A percentile compares a stretch with the other conserved stretches of the same genome.
Evolutionary conservation across 2,888 invertebrate genomes (phyloP).

Genomic region (Hydriomena furcata): DNA sequence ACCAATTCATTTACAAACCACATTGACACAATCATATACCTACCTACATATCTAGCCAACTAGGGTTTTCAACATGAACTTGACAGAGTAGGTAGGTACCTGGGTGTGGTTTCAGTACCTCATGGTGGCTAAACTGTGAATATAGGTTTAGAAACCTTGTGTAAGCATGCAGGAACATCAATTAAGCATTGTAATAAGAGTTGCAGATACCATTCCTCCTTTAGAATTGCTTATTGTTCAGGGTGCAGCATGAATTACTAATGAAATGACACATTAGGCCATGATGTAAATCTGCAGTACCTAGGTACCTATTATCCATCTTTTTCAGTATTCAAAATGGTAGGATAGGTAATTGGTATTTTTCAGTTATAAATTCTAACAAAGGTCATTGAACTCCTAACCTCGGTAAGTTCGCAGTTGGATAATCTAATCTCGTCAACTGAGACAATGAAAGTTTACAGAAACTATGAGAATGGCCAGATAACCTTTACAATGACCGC

Average conservation of each 20-base stretch:
- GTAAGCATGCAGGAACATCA: slow-evolving; percentile 6
- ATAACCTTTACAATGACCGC: slow-evolving; percentile 61
- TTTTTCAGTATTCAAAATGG: slow-evolving; percentile 33
- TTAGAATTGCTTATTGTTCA: slow-evolving; percentile 13
- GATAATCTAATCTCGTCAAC: slow-evolving; percentile 23
- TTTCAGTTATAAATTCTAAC: slow-evolving; percentile 52
- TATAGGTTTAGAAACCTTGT: slow-evolving; percentile 6
- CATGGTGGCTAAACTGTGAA: slow-evolving; percentile 5
- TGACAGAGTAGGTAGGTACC: slow-evolving; percentile 6
- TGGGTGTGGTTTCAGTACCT: slow-evolving; percentile 16
- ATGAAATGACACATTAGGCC: slow-evolving; percentile 17
- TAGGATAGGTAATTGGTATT: slow-evolving; percentile 41
- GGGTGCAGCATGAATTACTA: slow-evolving; percentile 23
- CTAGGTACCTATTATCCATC: slow-evolving; percentile 35
- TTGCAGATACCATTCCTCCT: slow-evolving; percentile 16
- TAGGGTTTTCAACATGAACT: background rate
- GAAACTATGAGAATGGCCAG: slow-evolving; percentile 37
- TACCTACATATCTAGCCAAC: no score
- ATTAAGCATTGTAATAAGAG: slow-evolving; percentile 8
- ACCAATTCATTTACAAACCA: slow-evolving; percentile 12
- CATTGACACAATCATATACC: no score
- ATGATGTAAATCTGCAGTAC: slow-evolving; percentile 7
- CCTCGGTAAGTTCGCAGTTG: slow-evolving; percentile 30
- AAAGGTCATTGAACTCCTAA: slow-evolving; percentile 54
- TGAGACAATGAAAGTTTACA: slow-evolving; percentile 31